Base-by-base conservation (phyloP, 2,888 invertebrate genomes). In the Lathronympha strigana region DNA sequence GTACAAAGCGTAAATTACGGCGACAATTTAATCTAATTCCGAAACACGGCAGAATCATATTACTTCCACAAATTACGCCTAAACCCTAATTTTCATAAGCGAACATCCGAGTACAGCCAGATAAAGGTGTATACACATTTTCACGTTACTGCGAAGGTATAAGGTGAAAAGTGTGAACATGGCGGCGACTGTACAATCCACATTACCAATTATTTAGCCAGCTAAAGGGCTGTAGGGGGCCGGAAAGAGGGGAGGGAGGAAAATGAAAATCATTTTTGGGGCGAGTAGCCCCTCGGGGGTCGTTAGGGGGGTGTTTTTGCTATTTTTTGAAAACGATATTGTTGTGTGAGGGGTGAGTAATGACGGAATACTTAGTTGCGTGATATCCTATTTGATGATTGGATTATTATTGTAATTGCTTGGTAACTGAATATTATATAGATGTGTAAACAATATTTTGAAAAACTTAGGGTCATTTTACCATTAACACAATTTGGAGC, bases 311-410 rank as follows among this genome's bases (percentile, higher is more conserved):
- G 71, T 67, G 71, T 75, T 73, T 73, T 70, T 71, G 76, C 70
- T 68, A 72, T 76, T 82, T 80, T 81, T 80, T 81, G 82, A 82
- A 83, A 83, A 80, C 77, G 83, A 83, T 83, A 83, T 82, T 82
- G 81, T 83, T 83, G 81, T 77, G 69, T 67, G 71, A 68, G 67
- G 70, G 51, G 61, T 49, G 53, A 31, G 71, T 77, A 79, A 79
- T 76, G 77, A 75, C 74, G 81, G 73, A 75, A 76, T 74, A 74
- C 76, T 73, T 71, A 43, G 57, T 45, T 66, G 70, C 68, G 63
- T 69, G 70, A 71, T 72, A 72, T 76, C 72, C 78, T 74, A 76
- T 77, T 78, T 75, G 73, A 67, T 69, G 72, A 63, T 57, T 50
- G 55, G 63, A 67, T 60, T 63, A 67, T 66, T 67, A 53, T 64